Percentiles rank a stretch among this genome's conserved stretches.
These are phyloP conservation scores for Tiaroga cobitis DNA, from an alignment of 2,797 vertebrate genomes.

Conservation along the genomic window DNA sequence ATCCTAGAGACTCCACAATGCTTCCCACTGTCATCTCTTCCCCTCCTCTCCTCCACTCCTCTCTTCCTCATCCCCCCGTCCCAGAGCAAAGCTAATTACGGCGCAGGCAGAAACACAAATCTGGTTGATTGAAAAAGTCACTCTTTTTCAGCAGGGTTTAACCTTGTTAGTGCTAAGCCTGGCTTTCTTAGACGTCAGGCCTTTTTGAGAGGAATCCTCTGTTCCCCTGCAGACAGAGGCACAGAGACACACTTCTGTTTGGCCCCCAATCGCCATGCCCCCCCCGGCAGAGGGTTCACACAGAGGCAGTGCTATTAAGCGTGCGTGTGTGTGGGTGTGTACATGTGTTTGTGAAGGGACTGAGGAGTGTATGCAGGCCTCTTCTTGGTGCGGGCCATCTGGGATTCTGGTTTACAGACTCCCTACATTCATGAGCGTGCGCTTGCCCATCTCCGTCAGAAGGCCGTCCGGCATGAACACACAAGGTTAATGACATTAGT, in stretches of 20 bases:
- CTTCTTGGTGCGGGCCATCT: slow-evolving; percentile 78
- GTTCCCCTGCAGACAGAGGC: slow-evolving; percentile 74
- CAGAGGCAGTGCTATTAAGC: slow-evolving; percentile 75
- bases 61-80: slow-evolving; percentile 63
- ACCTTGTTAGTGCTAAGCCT: slow-evolving; percentile 99
- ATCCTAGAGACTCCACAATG: slow-evolving; percentile 93
- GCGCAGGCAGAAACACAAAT: slow-evolving; percentile 99
- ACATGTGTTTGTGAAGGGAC: slow-evolving; percentile 57
- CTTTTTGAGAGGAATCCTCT: slow-evolving; percentile 82
- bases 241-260: slow-evolving; percentile 84
- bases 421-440: slow-evolving; percentile 77
- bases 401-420: slow-evolving; percentile 79
- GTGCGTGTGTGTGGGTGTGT: slow-evolving; percentile 62
- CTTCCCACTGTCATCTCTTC: slow-evolving; percentile 88
- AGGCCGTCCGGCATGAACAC: slow-evolving; percentile 74
- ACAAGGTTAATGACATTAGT: slow-evolving; percentile 72
- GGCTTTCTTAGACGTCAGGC: slow-evolving; percentile 86
- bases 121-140: slow-evolving; percentile 97
- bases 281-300: slow-evolving; percentile 74
- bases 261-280: slow-evolving; percentile 63
- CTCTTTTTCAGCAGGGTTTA: slow-evolving; percentile 95
- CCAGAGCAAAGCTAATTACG: slow-evolving; percentile 97
- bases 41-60: slow-evolving; percentile 59
- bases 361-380: slow-evolving; percentile 69
- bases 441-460: slow-evolving; percentile 73